These are phyloP conservation scores for Axea sp. DNA, from an alignment of 2,888 invertebrate genomes.

Conservation along the genomic window DNA sequence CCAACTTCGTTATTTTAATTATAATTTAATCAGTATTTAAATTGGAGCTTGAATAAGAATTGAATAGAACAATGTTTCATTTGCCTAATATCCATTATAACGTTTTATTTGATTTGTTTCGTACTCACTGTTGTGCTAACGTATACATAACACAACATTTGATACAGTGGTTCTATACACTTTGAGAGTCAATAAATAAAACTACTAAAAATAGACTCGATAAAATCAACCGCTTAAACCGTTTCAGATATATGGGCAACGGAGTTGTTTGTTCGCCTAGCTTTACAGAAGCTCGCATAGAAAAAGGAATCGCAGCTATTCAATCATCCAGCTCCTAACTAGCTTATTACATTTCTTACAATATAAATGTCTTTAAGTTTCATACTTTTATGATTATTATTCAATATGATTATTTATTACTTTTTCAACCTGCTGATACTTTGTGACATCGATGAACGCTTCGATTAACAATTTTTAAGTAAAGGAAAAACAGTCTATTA, in stretches of 20 bases:
- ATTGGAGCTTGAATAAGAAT: too few species aligned
- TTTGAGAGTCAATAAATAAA: conserved; percentile 66
- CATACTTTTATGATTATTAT: conserved; percentile 47
- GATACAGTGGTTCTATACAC: conserved; percentile 59
- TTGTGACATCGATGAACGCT: conserved; percentile 27
- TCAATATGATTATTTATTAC: conserved; percentile 38
- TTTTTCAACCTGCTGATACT: conserved; percentile 20
- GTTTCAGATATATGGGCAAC: conserved; percentile 53
- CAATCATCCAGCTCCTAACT: conserved; percentile 55
- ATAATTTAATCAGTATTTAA: too few species aligned
- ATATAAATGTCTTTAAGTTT: conserved; percentile 53
- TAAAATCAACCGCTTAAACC: conserved; percentile 70
- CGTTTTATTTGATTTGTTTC: conserved; percentile 76
- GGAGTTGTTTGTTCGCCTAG: conserved; percentile 45
- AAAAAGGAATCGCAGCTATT: conserved; percentile 62
- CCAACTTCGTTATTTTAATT: too few species aligned
- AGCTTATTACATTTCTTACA: conserved; percentile 54
- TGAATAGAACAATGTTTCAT: too few species aligned
- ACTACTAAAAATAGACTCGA: conserved; percentile 73
- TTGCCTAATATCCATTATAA: conserved; percentile 74
- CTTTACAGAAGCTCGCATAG: conserved; percentile 65
- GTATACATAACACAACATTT: conserved; percentile 70
- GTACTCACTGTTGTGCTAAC: conserved; percentile 69
- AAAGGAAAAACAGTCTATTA: too few species aligned
- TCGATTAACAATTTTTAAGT: too few species aligned